These are phyloP conservation scores for Dryococelus australis DNA, from an alignment of 2,888 invertebrate genomes.

Conservation along the genomic window DNA sequence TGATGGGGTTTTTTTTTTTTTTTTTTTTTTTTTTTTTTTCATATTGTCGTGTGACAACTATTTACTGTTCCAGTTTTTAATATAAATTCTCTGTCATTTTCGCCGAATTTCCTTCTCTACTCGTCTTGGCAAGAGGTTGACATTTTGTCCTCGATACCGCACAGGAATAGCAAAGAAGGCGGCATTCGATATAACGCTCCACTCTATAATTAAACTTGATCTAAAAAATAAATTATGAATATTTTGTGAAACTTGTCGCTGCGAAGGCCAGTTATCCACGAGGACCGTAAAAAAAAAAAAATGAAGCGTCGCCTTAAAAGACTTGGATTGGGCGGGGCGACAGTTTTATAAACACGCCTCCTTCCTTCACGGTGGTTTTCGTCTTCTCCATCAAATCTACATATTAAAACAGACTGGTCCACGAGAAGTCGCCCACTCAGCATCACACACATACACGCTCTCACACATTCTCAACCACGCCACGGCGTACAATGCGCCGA, in stretches of 20 bases:
- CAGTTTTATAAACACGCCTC: conserved; percentile 2
- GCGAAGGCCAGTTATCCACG: not conserved
- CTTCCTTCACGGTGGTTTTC: not conserved
- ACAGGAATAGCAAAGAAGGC: not conserved
- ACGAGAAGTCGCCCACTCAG: not conserved
- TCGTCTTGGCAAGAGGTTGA: too few relatives aligned
- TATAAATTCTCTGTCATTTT: too few relatives aligned
- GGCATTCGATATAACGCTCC: not conserved
- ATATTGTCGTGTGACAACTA: too few relatives aligned
- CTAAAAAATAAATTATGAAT: not conserved
- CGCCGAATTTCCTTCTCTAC: too few relatives aligned
- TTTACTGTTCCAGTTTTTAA: too few relatives aligned
- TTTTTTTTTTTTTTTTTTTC: too few relatives aligned
- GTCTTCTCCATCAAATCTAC: not conserved
- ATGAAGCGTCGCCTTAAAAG: not conserved
- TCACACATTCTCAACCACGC: not conserved
- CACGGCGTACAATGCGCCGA: not conserved
- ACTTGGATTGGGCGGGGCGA: not conserved
- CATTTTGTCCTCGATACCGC: not conserved
- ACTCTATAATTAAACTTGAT: not conserved
- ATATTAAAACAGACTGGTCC: not conserved
- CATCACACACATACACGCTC: not conserved
- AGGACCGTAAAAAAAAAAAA: not conserved
- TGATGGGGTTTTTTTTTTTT: too few relatives aligned
- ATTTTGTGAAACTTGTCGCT: not conserved